Conservation (phyloP, 2,113 vertebrate genomes). For the Phalacrocorax carbo region DNA sequence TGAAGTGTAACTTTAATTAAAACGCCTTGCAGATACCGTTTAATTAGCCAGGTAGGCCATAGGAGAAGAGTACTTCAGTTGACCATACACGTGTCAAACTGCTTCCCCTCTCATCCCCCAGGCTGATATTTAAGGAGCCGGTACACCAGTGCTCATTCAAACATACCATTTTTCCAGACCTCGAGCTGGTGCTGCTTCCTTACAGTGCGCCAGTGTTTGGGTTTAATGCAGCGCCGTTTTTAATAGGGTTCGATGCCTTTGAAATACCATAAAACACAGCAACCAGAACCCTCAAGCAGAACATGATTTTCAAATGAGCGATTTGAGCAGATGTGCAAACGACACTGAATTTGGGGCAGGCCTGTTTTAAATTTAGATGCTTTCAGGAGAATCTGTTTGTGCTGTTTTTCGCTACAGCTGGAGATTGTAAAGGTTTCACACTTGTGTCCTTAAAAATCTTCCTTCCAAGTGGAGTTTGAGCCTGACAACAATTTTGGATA, state of each 20-base stretch:
- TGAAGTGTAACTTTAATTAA: background rate
- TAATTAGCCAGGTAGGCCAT: background rate
- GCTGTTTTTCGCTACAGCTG: background rate
- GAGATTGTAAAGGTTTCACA: background rate
- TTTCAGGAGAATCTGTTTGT: background rate
- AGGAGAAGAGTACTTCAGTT: background rate
- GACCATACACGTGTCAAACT: no score
- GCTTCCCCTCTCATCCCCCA: background rate
- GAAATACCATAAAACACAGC: rapidly evolving
- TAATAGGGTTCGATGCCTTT: background rate
- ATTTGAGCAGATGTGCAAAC: background rate
- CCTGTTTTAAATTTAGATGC: background rate
- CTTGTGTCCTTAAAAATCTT: background rate
- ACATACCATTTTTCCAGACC: background rate
- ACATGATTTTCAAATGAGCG: background rate
- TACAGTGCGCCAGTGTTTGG: background rate
- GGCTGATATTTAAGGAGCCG: background rate
- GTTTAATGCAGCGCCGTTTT: background rate
- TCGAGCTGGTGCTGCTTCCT: background rate
- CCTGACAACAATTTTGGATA: background rate
- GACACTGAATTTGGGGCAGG: background rate
- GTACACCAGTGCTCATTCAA: background rate
- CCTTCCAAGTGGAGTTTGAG: background rate
- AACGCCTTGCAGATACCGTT: rapidly evolving
- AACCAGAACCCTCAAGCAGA: background rate